phyloP scores from a whole-genome alignment of 30 jellyfish, hydroid and myxozoan species.

The Chironex yamaguchii region DNA sequence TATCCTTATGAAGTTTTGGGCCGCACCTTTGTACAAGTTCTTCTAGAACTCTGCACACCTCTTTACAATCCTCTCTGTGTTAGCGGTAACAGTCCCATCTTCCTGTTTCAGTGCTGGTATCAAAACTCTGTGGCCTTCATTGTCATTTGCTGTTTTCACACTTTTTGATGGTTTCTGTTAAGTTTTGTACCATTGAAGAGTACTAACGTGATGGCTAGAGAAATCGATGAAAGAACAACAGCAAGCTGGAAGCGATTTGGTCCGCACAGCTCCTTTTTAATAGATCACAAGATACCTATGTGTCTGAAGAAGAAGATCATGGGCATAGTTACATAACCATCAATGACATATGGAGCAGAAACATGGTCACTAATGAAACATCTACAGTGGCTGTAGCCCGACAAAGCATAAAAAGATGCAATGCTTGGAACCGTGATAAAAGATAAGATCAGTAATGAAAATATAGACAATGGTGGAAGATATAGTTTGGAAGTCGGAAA shows the following conservation, averaged over 20 bases:
- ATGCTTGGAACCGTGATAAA: no score
- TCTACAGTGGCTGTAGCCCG: no score
- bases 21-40: no score
- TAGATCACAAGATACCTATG: background rate
- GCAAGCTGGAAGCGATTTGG: background rate
- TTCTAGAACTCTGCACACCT: slow-evolving; percentile 37
- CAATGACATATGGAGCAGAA: background rate
- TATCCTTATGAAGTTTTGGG: no score
- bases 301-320: background rate
- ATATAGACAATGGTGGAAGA: no score
- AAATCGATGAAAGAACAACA: background rate
- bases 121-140: background rate
- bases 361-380: slow-evolving; percentile 30
- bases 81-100: slow-evolving; percentile 3
- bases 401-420: no score
- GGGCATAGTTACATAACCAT: background rate
- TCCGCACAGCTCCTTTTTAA: background rate
- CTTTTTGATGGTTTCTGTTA: no score
- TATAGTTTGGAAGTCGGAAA: no score
- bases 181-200: no score
- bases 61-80: slow-evolving; percentile 47
- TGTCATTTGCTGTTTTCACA: slow-evolving; percentile 7
- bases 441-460: no score
- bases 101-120: background rate
- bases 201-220: background rate